Base-by-base conservation (phyloP, 2,113 vertebrate genomes). In the Myrmophylax atrothorax region DNA sequence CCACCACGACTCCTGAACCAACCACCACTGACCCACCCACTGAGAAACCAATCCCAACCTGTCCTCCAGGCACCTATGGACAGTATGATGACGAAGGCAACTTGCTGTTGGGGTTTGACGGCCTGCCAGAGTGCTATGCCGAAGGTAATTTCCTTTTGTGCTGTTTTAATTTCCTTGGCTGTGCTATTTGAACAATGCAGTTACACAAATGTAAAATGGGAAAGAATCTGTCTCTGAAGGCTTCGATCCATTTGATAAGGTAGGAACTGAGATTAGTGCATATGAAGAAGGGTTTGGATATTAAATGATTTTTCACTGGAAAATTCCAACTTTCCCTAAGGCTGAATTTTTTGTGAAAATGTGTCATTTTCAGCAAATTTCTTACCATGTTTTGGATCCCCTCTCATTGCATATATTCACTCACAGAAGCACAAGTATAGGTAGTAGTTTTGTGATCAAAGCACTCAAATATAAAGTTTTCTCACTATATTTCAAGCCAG, bases 11-110 rank as follows among this genome's bases (percentile, higher is more conserved):
- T 84, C 97, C 97, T 72, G 97, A 97, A 42, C 97, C 97, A 26
- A 98, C 98, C 90, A 98, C 98, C 80, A 96, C 97, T 11, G 97
- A 97, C 33, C 96, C 97, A 23, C 98, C 97, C 62, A 98, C 98
- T 3, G 68, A 97, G 77, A 96, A 96, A 35, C 89, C 96, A 3
- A 31, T 73, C 12, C 98, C 99, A 56, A 99, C 99, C 44, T 99
- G 99, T 96, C 99, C 99, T 63, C 98, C 99, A 12, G 99, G 99
- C 82, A 99, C 98, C 29, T 98, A 98, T 58, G 96, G 97, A 59
- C 97, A 98, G 92, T 98, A 97, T 42, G 98, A 99, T 75, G 97
- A 98, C 5, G 96, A 98, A 7, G 99, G 99, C 46, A 98, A 98
- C 94, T 97, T 99, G 82, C 24, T 98, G 12, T 67, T 98, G 81